Conservation (phyloP, 2,888 invertebrate genomes). For the Drosophila tripunctata region DNA sequence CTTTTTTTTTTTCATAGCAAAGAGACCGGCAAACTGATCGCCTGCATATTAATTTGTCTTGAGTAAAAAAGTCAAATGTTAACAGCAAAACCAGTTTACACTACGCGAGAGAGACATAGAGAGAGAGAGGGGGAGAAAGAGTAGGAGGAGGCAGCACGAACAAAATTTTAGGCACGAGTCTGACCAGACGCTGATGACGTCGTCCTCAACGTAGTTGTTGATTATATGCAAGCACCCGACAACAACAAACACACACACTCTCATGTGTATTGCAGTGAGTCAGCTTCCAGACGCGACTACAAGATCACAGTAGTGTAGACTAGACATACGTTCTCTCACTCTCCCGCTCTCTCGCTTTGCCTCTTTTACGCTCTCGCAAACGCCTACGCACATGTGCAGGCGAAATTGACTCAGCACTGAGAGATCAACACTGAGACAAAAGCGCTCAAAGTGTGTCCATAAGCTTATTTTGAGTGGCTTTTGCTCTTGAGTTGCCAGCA, state of each 20-base stretch:
- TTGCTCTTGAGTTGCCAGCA: conserved; percentile 22
- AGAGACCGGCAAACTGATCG: conserved; percentile 62
- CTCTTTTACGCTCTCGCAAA: not conserved
- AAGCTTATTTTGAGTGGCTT: conserved; percentile 19
- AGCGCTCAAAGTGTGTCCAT: not conserved
- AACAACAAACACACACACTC: not conserved
- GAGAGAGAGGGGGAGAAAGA: not conserved
- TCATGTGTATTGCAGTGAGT: conserved; percentile 31
- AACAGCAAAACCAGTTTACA: conserved; percentile 43
- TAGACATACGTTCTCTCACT: conserved; percentile 22
- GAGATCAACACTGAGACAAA: conserved; percentile 12
- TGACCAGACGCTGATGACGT: conserved; percentile 46
- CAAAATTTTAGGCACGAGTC: conserved; percentile 16
- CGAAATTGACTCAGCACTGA: conserved; percentile 9
- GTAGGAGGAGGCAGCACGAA: conserved; percentile 8
- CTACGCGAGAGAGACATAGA: not conserved
- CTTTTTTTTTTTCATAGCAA: conserved; percentile 35
- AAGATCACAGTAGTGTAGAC: conserved; percentile 42
- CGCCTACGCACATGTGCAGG: conserved; percentile 47
- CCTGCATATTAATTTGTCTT: conserved; percentile 45
- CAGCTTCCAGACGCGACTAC: conserved; percentile 51
- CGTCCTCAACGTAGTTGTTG: conserved; percentile 33
- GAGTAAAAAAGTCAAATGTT: conserved; percentile 23
- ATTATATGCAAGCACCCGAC: conserved; percentile 26
- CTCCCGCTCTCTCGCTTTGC: not conserved